phyloP scores from a whole-genome alignment of 2,113 vertebrate genomes.

The Scartelaos histophorus region DNA sequence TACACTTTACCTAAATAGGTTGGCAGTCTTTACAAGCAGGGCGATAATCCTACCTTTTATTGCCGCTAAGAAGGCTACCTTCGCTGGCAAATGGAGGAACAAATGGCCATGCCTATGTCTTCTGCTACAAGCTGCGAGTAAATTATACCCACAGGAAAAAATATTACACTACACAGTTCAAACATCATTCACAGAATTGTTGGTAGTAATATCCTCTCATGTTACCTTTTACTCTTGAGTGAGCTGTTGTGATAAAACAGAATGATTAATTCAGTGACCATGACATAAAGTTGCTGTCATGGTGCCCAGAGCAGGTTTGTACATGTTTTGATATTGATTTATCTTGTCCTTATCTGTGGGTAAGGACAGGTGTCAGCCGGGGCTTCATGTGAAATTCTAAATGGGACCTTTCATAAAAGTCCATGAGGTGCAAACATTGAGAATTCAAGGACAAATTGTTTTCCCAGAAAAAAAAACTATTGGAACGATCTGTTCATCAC shows the following conservation, averaged over 20 bases:
- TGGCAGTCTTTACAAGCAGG: constrained; percentile 70
- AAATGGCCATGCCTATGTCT: constrained; percentile 46
- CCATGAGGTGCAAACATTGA: constrained; percentile 76
- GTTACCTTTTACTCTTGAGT: not conserved
- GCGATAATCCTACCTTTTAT: constrained; percentile 78
- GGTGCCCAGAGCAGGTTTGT: constrained; percentile 41
- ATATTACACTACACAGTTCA: not conserved
- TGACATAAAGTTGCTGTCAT: constrained; percentile 13
- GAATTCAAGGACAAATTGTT: constrained; percentile 82
- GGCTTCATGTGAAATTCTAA: constrained; percentile 76
- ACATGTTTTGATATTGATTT: constrained; percentile 75
- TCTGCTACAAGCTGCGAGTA: not conserved
- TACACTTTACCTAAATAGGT: constrained; percentile 66
- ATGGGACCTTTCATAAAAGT: constrained; percentile 81
- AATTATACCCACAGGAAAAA: not conserved
- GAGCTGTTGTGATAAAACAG: not conserved
- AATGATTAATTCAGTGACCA: constrained; percentile 7
- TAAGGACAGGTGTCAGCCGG: constrained; percentile 26
- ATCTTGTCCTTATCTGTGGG: constrained; percentile 74
- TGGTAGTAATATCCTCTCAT: not conserved
- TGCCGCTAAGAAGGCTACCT: constrained; percentile 69
- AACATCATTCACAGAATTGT: not conserved
- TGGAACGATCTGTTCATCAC: constrained; percentile 74
- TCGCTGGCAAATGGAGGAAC: constrained; percentile 50
- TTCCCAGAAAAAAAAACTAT: constrained; percentile 78